Evolutionary conservation across 92 coral and sea anemone species (phyloP).

Genomic region (Palythoa grandis): DNA sequence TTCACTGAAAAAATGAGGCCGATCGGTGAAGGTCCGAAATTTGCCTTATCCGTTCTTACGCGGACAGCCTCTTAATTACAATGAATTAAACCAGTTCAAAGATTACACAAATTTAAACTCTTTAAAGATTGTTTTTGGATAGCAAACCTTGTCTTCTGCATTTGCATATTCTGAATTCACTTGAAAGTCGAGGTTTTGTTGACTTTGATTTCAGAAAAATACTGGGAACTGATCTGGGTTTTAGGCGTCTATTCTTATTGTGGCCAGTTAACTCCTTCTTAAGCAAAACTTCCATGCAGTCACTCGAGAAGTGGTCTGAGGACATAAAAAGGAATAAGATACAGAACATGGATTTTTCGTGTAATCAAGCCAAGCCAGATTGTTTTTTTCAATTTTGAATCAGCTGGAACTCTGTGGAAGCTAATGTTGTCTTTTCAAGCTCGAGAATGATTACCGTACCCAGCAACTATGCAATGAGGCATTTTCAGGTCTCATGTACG

Average conservation of each 20-base stretch:
- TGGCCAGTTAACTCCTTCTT: background rate
- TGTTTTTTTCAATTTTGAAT: background rate
- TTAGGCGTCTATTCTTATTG: background rate
- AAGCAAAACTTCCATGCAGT: background rate
- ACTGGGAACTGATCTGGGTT: background rate
- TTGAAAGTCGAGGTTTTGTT: background rate
- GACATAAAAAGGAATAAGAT: background rate
- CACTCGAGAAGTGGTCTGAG: background rate
- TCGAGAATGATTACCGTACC: background rate
- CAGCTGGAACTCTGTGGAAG: conserved; percentile 4
- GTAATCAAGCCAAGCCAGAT: background rate
- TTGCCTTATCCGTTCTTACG: too few relatives aligned
- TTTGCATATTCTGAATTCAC: background rate
- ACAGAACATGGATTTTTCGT: background rate
- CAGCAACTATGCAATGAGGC: background rate
- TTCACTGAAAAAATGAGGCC: too few relatives aligned
- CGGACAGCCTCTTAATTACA: too few relatives aligned
- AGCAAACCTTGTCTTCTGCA: background rate
- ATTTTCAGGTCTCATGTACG: background rate
- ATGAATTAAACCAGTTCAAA: too few relatives aligned
- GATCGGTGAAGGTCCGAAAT: too few relatives aligned
- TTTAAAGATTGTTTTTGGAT: too few relatives aligned
- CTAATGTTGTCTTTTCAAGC: background rate
- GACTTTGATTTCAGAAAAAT: background rate
- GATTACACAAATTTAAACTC: too few relatives aligned